phyloP scores from a whole-genome alignment of 1,140 invertebrate genomes.

The Phthorimaea operculella region DNA sequence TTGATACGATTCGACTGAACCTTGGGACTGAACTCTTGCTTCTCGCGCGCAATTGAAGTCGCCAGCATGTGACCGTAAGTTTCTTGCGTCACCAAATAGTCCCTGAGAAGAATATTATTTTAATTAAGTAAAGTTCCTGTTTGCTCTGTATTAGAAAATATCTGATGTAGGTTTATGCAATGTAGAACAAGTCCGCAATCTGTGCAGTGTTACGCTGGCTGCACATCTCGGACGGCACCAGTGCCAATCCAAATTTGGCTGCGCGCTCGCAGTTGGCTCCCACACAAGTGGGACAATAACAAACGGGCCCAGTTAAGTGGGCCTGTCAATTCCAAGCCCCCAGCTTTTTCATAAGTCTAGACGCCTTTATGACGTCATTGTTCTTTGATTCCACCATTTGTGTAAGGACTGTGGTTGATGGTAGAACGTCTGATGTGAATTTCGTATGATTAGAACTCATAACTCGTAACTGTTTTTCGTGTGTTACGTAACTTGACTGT shows the following conservation, averaged over 20 bases:
- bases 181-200: background rate
- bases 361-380: conserved; percentile 16
- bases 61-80: too few relatives aligned
- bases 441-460: conserved; percentile 15
- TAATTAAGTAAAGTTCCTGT: too few relatives aligned
- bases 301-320: conserved; percentile 33
- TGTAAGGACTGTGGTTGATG: too few relatives aligned
- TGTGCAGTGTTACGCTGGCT: background rate
- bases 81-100: too few relatives aligned
- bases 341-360: conserved; percentile 30
- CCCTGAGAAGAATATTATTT: too few relatives aligned
- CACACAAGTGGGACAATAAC: conserved; percentile 46
- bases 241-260: conserved; percentile 16
- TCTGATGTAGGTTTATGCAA: too few relatives aligned
- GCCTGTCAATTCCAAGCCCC: conserved; percentile 34
- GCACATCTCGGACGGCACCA: background rate
- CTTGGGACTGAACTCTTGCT: too few relatives aligned
- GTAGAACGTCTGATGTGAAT: too few relatives aligned
- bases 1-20: too few relatives aligned
- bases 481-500: background rate
- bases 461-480: too few relatives aligned
- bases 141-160: too few relatives aligned
- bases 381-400: background rate
- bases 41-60: too few relatives aligned
- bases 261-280: conserved; percentile 19